Percentiles rank a stretch among this genome's conserved stretches.
Conservation (phyloP, 1,140 invertebrate genomes). For the Whitmania pigra region DNA sequence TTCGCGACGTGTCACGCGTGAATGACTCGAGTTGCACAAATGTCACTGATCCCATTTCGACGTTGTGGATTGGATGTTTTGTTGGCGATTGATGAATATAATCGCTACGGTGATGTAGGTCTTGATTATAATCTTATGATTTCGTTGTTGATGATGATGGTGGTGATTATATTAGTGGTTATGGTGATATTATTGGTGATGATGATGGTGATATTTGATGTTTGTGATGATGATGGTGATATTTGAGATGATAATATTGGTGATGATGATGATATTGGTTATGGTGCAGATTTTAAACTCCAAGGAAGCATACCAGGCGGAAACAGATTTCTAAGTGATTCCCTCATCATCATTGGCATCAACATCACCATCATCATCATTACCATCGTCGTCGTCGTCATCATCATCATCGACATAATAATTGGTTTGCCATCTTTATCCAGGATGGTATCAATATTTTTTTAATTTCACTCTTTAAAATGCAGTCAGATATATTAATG, state of each 20-base stretch:
- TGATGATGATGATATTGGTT: not conserved
- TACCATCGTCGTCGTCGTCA: not conserved
- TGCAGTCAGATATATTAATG: no score
- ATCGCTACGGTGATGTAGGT: not conserved
- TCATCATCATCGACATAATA: not conserved
- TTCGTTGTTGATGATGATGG: not conserved
- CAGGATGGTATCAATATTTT: no score
- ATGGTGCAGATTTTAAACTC: not conserved
- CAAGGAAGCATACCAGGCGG: not conserved
- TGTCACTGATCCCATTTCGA: not conserved
- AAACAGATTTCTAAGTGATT: not conserved
- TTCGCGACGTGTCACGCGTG: not conserved
- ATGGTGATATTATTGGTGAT: not conserved
- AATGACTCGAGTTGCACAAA: not conserved
- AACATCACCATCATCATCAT: slow-evolving; percentile 9
- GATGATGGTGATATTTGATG: no score
- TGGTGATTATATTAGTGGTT: not conserved
- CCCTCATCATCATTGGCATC: not conserved
- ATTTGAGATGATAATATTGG: not conserved
- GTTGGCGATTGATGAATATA: not conserved
- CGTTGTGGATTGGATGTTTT: not conserved
- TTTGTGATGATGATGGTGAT: not conserved
- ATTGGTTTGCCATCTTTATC: no score
- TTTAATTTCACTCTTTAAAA: no score
- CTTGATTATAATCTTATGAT: not conserved